Base-by-base conservation (phyloP, 1,140 invertebrate genomes). In the Drosophila mayri region DNA sequence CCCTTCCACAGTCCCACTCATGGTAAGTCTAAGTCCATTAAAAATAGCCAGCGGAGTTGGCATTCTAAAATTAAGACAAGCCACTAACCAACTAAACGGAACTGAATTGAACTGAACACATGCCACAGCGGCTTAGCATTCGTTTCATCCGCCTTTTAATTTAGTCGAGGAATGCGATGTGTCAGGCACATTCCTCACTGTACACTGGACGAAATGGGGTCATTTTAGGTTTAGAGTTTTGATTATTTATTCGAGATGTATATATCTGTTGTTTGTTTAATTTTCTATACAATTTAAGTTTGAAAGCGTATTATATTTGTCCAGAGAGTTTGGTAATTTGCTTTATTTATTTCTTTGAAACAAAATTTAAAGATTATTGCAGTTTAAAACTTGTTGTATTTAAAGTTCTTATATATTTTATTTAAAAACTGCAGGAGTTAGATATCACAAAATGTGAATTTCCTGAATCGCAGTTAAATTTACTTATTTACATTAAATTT, bases 1-100 rank as follows among this genome's bases (percentile, higher is more conserved):
- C 91, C 92, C 43, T 93, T 93, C 61, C 92, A 93, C 62, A 93
- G 92, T 83, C 92, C 92, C 50, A 93, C 92, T 32, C 92, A 93
- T 79, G 92, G 92, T 93, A 91, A 92, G 92, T 92, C 68, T 14
- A 67, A 66, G 52, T 54, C 20, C 12, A 54, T 60, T 52, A 43
- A 57, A 75, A 71, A 57, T 11, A 35, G 41, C 41, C 43, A 76
- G 66, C 43, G 74, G 73, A 76, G 64, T 76, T 76, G 12, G 12
- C 18, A 18, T n/a, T 14, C 14, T 43, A 18, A 67, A 70, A 54
- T 70, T 52, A 52, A 54, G 37, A 50, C 66, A 28, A 38, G 46
- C 22, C 10, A 47, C 50, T 22, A 46, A 52, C 63, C 41, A 38
- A 30, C 30, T 35, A 43, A 38, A 67, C 32, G 14, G 25, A 50